phyloP scores from a whole-genome alignment of 1,140 invertebrate genomes.

The Gerris buenoi region DNA sequence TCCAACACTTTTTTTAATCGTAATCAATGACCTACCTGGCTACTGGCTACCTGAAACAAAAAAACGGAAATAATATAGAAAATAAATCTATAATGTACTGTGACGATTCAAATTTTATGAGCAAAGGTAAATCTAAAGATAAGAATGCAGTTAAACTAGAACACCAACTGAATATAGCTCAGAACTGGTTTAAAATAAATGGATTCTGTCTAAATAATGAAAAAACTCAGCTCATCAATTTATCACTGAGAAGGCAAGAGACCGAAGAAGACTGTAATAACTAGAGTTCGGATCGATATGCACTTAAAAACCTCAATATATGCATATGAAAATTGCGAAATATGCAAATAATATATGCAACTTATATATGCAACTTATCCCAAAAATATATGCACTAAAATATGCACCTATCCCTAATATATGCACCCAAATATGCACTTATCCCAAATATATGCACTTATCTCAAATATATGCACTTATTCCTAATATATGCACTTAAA shows the following conservation, averaged over 20 bases:
- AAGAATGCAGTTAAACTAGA: neutral
- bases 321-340: too few species aligned
- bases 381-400: too few species aligned
- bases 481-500: too few species aligned
- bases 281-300: too few species aligned
- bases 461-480: too few species aligned
- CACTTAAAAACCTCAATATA: too few species aligned
- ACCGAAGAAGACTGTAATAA: too few species aligned
- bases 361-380: too few species aligned
- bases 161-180: neutral
- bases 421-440: too few species aligned
- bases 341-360: too few species aligned
- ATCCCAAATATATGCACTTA: too few species aligned
- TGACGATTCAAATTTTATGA: neutral
- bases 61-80: neutral
- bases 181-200: neutral
- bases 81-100: neutral
- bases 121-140: neutral
- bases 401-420: too few species aligned
- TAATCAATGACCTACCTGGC: neutral
- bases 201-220: neutral
- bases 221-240: neutral
- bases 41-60: neutral
- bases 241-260: neutral
- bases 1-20: neutral